phyloP scores from a whole-genome alignment of 2,797 vertebrate species.

The Masticophis lateralis region DNA sequence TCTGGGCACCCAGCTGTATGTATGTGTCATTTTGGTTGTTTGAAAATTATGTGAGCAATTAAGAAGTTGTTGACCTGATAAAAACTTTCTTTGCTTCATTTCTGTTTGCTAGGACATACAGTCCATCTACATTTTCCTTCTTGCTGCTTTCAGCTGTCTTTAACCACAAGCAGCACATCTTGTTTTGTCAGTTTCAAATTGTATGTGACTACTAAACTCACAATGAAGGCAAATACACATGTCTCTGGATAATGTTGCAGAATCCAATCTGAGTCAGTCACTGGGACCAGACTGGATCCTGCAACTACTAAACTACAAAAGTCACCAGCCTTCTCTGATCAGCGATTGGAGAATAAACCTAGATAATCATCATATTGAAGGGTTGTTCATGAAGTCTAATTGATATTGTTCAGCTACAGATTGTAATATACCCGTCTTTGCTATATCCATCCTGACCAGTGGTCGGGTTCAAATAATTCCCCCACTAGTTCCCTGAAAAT shows the following conservation, averaged over 20 bases:
- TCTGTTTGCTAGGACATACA: not conserved
- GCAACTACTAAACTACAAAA: not conserved
- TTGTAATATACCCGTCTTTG: not conserved
- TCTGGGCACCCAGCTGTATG: not conserved
- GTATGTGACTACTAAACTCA: not conserved
- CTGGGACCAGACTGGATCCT: not conserved
- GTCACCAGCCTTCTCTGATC: not conserved
- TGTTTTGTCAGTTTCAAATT: not conserved
- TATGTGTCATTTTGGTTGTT: not conserved
- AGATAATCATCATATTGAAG: not conserved
- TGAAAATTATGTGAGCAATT: not conserved
- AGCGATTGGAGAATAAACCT: not conserved
- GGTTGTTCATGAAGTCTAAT: not conserved
- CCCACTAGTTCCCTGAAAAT: too few species aligned
- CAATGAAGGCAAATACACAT: not conserved
- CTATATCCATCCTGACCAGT: not conserved
- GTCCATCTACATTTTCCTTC: not conserved
- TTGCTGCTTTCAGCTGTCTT: not conserved
- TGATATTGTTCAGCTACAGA: not conserved
- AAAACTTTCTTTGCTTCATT: not conserved
- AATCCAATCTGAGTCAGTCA: not conserved
- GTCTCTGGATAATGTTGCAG: not conserved
- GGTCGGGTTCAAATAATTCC: too few species aligned
- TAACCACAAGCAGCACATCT: not conserved
- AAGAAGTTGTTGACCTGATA: not conserved